These are phyloP conservation scores for Lobophora halterata DNA, from an alignment of 2,888 invertebrate species.

Conservation along the genomic window DNA sequence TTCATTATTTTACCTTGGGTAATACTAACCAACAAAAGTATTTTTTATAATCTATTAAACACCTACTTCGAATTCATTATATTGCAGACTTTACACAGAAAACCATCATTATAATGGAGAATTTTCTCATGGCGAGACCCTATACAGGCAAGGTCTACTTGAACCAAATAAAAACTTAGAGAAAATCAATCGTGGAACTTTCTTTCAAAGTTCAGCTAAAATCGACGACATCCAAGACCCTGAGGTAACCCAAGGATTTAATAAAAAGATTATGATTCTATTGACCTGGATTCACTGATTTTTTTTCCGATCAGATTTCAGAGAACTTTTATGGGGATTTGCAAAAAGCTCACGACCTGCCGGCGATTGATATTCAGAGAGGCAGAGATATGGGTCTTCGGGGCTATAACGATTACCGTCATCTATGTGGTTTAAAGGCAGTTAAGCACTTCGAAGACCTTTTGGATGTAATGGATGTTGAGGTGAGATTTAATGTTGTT, in stretches of 20 bases:
- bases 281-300: conserved; percentile 11
- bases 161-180: conserved; percentile 54
- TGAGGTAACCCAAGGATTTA: conserved; percentile 42
- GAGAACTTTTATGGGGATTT: conserved; percentile 53
- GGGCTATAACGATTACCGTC: conserved; percentile 60
- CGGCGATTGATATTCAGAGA: conserved; percentile 57
- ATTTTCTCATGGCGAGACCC: conserved; percentile 51
- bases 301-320: conserved; percentile 43
- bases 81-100: conserved; percentile 52
- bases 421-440: conserved; percentile 49
- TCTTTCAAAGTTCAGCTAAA: conserved; percentile 55
- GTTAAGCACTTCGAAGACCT: conserved; percentile 58
- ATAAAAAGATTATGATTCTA: conserved; percentile 19
- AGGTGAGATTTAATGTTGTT: conserved; percentile 40
- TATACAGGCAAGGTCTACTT: conserved; percentile 51
- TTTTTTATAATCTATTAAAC: too few species aligned
- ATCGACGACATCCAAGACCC: conserved; percentile 60
- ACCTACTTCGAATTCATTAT: too few species aligned
- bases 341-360: conserved; percentile 51
- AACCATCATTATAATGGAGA: conserved; percentile 50
- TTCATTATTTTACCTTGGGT: too few species aligned
- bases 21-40: too few species aligned
- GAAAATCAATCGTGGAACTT: conserved; percentile 59
- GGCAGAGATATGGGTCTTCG: conserved; percentile 58
- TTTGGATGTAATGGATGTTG: conserved; percentile 54